Conservation (phyloP, 2,113 vertebrate genomes). For the Jaculus jaculus region DNA sequence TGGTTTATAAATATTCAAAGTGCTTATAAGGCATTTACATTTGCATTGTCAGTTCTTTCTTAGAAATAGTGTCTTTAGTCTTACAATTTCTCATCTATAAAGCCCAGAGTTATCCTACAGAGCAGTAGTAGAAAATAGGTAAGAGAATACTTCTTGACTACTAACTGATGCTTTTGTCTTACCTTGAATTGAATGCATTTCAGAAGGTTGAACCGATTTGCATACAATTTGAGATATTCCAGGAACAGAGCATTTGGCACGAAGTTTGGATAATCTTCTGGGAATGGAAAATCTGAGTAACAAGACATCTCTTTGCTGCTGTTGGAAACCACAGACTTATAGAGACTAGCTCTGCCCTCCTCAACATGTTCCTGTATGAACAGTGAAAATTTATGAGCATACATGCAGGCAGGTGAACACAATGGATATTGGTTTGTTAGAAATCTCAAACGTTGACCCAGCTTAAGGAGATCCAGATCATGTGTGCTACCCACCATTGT, state of each 20-base stretch:
- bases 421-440: not conserved
- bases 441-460: not conserved
- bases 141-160: not conserved
- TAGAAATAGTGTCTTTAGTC: not conserved
- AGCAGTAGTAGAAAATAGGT: not conserved
- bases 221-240: conserved; percentile 87
- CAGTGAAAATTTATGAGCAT: not conserved
- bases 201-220: conserved; percentile 85
- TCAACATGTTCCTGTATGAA: conserved; percentile 85
- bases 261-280: conserved; percentile 88
- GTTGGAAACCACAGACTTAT: conserved; percentile 89
- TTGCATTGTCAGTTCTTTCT: not conserved
- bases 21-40: not conserved
- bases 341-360: conserved; percentile 85
- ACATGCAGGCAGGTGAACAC: conserved; percentile 60
- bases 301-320: conserved; percentile 91
- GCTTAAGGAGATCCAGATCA: not conserved
- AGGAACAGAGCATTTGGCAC: conserved; percentile 85
- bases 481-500: not conserved
- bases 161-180: not conserved
- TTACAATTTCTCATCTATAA: not conserved
- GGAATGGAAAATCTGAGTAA: conserved; percentile 91
- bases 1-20: not conserved
- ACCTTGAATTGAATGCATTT: conserved; percentile 88
- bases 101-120: not conserved